Base-by-base conservation (phyloP, 1,140 invertebrate genomes). In the Mesaphorura yosii region DNA sequence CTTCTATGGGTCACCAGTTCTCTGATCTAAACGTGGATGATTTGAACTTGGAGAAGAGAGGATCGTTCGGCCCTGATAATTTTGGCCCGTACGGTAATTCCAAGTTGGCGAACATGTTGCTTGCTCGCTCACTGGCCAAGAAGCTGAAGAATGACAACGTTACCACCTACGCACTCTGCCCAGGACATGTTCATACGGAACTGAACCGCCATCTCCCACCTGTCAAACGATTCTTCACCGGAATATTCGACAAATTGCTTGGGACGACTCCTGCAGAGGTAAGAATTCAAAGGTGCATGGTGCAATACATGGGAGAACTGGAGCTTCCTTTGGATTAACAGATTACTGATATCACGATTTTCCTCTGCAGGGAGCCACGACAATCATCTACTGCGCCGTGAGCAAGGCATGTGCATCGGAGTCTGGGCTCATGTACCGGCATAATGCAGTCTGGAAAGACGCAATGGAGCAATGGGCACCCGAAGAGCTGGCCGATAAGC, bases 401-500 rank as follows among this genome's bases (percentile, higher is more conserved):
- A 60, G 60, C 2, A 64, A 65, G 27, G 58, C 65, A 48, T 57
- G 67, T 28, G 63, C 64, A 34, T 48, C 57, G 3, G 60, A 67
- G 54, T 60, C 63, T 48, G 66, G 68, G 17, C 25, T 41, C 7
- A 64, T 60, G 37, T 66, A 71, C 58, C 65, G 67, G 14, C 66
- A 71, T 57, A 71, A 68, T 57, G 58, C 67, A 26, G 60, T 37
- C 29, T 60, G 56, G 53, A 28, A 51, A 54, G 65, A 69, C 48
- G 20, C 37, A 10, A 5, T 46, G 20, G 44, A 26, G 6, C 26
- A 15, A 31, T 27, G 27, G 4, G 25, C n/a, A 15, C 73, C 79
- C 60, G 66, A 75, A 28, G 72, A 75, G 45, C 51, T 70, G 3
- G 72, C 75, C 17, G 74, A 73, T 40, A 73, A 80, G 62, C 66